A percentile compares a stretch with the other conserved stretches of the same genome.
phyloP scores from a whole-genome alignment of 2,888 invertebrate species.

The Syritta pipiens region DNA sequence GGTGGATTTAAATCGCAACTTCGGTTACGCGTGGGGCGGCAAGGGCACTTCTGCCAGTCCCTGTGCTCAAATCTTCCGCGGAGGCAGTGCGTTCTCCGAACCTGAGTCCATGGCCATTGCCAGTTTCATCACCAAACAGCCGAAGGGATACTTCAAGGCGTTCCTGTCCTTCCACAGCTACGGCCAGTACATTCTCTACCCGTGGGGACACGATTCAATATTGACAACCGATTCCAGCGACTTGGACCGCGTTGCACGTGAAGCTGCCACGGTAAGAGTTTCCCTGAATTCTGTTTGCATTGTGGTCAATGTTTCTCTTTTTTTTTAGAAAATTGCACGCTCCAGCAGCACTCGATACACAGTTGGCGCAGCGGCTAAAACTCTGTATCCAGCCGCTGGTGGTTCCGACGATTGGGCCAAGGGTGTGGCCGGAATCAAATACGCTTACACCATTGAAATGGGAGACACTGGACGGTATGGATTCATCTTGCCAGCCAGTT shows the following conservation, averaged over 20 bases:
- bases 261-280: conserved; percentile 82
- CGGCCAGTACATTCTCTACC: conserved; percentile 91
- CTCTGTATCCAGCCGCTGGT: conserved; percentile 89
- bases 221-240: conserved; percentile 86
- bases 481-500: conserved; percentile 90
- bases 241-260: conserved; percentile 84
- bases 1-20: conserved; percentile 92
- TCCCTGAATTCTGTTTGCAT: too few species aligned
- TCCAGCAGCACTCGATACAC: conserved; percentile 84
- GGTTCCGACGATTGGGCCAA: conserved; percentile 96
- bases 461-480: conserved; percentile 91
- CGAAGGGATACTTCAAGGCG: conserved; percentile 83
- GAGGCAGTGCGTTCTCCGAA: conserved; percentile 90
- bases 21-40: conserved; percentile 93
- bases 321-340: conserved; percentile 82
- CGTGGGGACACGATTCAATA: conserved; percentile 91
- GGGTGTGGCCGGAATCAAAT: conserved; percentile 89
- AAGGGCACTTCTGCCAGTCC: conserved; percentile 91
- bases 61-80: conserved; percentile 90
- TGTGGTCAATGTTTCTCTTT: not conserved
- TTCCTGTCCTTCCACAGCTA: conserved; percentile 91
- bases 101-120: conserved; percentile 88
- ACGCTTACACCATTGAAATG: conserved; percentile 93
- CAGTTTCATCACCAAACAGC: conserved; percentile 80
- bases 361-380: conserved; percentile 88